Evolutionary conservation across 1,140 invertebrate genomes (phyloP), one percentile per base, ranked within the genome.

Genomic region (Episyrphus balteatus): DNA sequence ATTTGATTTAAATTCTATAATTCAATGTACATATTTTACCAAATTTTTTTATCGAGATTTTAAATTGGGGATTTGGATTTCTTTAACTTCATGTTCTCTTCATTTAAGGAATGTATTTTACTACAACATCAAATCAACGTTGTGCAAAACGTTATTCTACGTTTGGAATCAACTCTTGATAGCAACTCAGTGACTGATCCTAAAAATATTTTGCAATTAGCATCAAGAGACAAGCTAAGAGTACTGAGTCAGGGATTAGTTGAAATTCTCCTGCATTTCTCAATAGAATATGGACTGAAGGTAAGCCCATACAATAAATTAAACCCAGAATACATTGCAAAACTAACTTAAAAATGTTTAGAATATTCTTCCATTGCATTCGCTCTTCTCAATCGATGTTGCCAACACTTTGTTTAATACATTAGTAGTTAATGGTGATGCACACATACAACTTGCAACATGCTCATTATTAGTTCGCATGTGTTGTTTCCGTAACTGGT

Each of bases 81-180:
- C n/a, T n/a, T n/a, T n/a, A n/a, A n/a, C n/a, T n/a, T n/a, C n/a
- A n/a, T n/a, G n/a, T n/a, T n/a, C n/a, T n/a, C n/a, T n/a, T n/a
- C n/a, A n/a, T n/a, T n/a, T n/a, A n/a, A 83, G 73, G 85, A 89
- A 59, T 88, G 86, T 55, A 75, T 88, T 49, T 78, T 81, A 52
- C 78, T 86, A 40, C 86, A 89, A 71, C 79, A 84, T 49, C 86
- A 90, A 68, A 69, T 88, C 37, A 89, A 88, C 57, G 72, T 86
- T 6, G 78, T 87, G 9, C 73, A 79, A 47, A 78, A 80, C 57
- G 83, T 87, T 5, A 83, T 87, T 59, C 66, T 75, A 31, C 71
- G 87, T 39, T 68, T 89, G 10, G 81, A 86, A 61, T 68, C 71
- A 1, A 76, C 75, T 53, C 62, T 63, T 51, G 68, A 62, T 33